Conservation (phyloP, 1,140 invertebrate genomes). For the Mycetomoellerius zeteki region DNA sequence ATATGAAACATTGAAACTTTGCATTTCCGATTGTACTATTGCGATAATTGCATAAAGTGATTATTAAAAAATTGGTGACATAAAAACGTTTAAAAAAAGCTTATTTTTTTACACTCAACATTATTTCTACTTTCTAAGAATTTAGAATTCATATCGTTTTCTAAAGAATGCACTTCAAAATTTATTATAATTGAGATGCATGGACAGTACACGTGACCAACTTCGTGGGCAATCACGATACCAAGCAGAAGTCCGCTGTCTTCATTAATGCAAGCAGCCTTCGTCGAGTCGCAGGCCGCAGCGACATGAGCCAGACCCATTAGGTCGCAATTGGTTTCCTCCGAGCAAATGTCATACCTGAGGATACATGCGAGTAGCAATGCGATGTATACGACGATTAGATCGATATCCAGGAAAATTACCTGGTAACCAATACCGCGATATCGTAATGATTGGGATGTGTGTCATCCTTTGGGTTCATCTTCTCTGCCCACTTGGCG, state of each 20-base stretch:
- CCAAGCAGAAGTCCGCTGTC: constrained; percentile 90
- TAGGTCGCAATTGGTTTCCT: constrained; percentile 88
- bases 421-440: constrained; percentile 92
- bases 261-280: constrained; percentile 90
- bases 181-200: constrained; percentile 29
- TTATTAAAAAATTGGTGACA: not conserved
- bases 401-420: not conserved
- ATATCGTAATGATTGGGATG: constrained; percentile 93
- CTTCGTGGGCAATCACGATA: constrained; percentile 91
- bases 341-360: constrained; percentile 89
- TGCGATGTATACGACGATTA: constrained; percentile 64
- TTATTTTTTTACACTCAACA: not conserved
- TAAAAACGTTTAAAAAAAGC: not conserved
- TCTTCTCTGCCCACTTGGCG: constrained; percentile 90
- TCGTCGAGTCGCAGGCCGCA: constrained; percentile 89
- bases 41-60: not conserved
- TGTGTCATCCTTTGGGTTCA: constrained; percentile 89
- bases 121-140: not conserved
- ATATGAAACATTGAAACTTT: not conserved
- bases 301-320: constrained; percentile 90
- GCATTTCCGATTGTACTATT: not conserved
- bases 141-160: not conserved
- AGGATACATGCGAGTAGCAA: constrained; percentile 63
- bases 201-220: constrained; percentile 90
- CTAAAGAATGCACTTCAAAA: not conserved